Evolutionary conservation across 1,140 invertebrate genomes (phyloP), one percentile per base, ranked within the genome.

Genomic region (Platorchestia sp.): DNA sequence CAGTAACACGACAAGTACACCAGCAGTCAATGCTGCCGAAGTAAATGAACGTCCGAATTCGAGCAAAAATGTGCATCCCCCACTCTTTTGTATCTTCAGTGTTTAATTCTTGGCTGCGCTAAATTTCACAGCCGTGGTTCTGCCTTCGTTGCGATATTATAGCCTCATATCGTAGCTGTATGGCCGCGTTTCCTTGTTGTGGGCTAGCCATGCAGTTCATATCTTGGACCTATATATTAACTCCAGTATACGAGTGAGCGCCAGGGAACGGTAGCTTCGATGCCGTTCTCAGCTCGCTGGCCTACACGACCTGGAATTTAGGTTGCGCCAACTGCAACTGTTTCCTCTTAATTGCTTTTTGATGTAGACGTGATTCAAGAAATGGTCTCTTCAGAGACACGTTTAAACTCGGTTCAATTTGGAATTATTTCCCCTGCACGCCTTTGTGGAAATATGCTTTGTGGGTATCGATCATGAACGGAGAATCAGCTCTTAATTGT

Each of bases 181-280:
- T 93, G 91, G 91, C 91, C 91, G 44, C 91, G 91, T 93, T 93
- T 93, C 91, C 91, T 93, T 93, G 91, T 93, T 93, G 91, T 93
- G 91, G 91, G 91, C 91, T 93, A 47, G 91, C 91, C 91, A 45
- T 93, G 91, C 91, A 93, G 91, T 93, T 93, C 91, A 93, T 93
- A 93, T 93, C 91, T 93, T 93, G 91, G 91, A 44, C 91, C 91
- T 93, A 93, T 93, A 93, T 44, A 45, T 93, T 93, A 93, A 93
- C 91, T 93, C 44, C 91, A 93, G 91, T 93, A 93, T 93, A 93
- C 91, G 91, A 93, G 41, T 44, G 91, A 45, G 43, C 91, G 91
- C 91, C 41, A 93, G 91, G 45, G 91, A 93, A 93, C 91, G 91
- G 91, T 93, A 93, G 91, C 91, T 42, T 47, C 43, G 91, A 93